Conservation (phyloP, 1,140 invertebrate genomes). For the Zophobas atratus region DNA sequence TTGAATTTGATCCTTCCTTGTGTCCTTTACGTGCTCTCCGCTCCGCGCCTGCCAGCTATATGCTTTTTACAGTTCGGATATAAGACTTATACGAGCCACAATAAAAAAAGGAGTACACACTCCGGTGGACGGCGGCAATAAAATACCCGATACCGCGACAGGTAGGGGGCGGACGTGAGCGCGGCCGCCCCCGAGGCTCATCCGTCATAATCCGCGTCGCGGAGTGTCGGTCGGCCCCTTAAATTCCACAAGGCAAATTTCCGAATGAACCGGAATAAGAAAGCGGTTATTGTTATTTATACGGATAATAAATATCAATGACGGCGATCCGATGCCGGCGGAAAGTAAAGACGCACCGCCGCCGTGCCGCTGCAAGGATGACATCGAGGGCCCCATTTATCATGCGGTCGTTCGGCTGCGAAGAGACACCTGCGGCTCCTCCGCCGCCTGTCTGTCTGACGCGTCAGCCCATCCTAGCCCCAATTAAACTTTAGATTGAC, state of each 20-base stretch:
- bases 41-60: constrained; percentile 14
- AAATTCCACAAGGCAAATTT: constrained; percentile 54
- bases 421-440: constrained; percentile 51
- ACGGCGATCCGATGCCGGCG: constrained; percentile 35
- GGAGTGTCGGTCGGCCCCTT: constrained; percentile 31
- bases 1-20: constrained; percentile 37
- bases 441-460: constrained; percentile 45
- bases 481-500: constrained; percentile 59
- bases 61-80: constrained; percentile 49
- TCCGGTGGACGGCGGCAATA: constrained; percentile 45
- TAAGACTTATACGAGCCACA: constrained; percentile 53
- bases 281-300: constrained; percentile 55
- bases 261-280: constrained; percentile 56
- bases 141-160: constrained; percentile 47
- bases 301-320: constrained; percentile 57
- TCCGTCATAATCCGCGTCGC: constrained; percentile 34
- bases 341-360: constrained; percentile 42
- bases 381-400: constrained; percentile 55
- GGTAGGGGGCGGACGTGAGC: constrained; percentile 30
- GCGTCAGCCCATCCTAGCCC: constrained; percentile 48
- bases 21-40: constrained; percentile 34
- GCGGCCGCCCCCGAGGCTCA: constrained; percentile 34
- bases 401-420: constrained; percentile 47
- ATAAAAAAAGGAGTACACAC: constrained; percentile 50
- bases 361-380: constrained; percentile 41